Percentiles rank a stretch among this genome's conserved stretches.
Evolutionary conservation across 2,113 vertebrate genomes (phyloP).

Genomic region (Synodontis membranacea): DNA sequence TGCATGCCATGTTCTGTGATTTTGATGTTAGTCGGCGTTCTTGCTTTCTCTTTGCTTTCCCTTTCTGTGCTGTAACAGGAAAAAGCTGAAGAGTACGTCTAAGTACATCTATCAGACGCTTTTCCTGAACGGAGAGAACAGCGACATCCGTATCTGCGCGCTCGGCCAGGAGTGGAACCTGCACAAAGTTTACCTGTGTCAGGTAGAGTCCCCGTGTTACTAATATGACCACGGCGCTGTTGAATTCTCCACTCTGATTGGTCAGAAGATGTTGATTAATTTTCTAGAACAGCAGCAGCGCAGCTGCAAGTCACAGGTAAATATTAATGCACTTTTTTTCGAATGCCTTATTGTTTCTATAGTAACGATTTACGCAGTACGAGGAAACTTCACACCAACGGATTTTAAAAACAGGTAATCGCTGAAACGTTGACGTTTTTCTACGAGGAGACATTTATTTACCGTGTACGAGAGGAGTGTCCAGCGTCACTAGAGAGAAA

Average conservation of each 20-base stretch:
- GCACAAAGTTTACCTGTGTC: slow-evolving; percentile 95
- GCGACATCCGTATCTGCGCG: slow-evolving; percentile 92
- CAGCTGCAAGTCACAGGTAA: not conserved
- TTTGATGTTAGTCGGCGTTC: too few species aligned
- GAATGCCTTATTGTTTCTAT: not conserved
- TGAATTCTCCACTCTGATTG: not conserved
- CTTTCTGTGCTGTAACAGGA: slow-evolving; percentile 68
- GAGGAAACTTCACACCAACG: not conserved
- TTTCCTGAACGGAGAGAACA: slow-evolving; percentile 96
- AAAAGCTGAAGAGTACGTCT: slow-evolving; percentile 93
- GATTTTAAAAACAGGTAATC: not conserved
- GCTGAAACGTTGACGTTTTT: not conserved
- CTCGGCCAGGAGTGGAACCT: slow-evolving; percentile 95
- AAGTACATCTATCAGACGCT: slow-evolving; percentile 97
- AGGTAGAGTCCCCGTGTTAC: slow-evolving; percentile 73
- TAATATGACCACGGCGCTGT: not conserved
- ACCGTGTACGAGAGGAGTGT: not conserved
- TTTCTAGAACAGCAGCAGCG: not conserved
- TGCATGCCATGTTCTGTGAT: too few species aligned
- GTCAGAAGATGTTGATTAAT: not conserved
- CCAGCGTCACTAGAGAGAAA: not conserved
- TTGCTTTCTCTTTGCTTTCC: not conserved
- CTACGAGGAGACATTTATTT: not conserved
- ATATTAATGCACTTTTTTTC: not conserved
- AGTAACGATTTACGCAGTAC: not conserved